Evolutionary conservation across 2,113 vertebrate genomes (phyloP).

Genomic region (Heteronetta atricapilla): DNA sequence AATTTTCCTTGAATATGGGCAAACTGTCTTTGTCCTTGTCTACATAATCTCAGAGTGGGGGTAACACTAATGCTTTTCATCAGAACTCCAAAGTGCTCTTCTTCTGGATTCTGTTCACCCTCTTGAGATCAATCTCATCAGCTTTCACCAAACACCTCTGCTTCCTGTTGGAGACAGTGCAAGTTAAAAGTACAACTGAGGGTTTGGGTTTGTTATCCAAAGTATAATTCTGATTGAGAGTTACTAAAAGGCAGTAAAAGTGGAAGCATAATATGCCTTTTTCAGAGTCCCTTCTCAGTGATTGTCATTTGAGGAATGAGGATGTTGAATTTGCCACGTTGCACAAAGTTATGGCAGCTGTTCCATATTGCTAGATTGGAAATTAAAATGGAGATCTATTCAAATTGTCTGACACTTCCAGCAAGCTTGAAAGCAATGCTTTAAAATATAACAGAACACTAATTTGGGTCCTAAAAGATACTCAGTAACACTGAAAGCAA

Average conservation of each 20-base stretch:
- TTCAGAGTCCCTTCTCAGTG: constrained; percentile 11
- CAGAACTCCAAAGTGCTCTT: not conserved
- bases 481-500: constrained; percentile 28
- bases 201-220: not conserved
- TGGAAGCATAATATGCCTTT: constrained; percentile 5
- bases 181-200: not conserved
- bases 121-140: not conserved
- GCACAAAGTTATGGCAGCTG: constrained; percentile 64
- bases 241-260: constrained; percentile 47
- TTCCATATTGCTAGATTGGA: constrained; percentile 49
- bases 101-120: not conserved
- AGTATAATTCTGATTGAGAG: not conserved
- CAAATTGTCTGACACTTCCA: constrained; percentile 63
- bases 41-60: not conserved
- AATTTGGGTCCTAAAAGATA: constrained; percentile 39
- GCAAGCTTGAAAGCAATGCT: constrained; percentile 53
- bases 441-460: constrained; percentile 56
- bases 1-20: not conserved
- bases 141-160: not conserved
- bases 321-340: constrained; percentile 43
- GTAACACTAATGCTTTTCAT: not conserved
- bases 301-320: constrained; percentile 37
- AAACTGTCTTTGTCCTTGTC: not conserved
- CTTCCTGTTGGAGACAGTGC: not conserved
- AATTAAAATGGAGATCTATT: constrained; percentile 66